Percentiles rank a stretch among this genome's conserved stretches.
Evolutionary conservation across 2,113 vertebrate genomes (phyloP).

Genomic region (Scopus umbretta): DNA sequence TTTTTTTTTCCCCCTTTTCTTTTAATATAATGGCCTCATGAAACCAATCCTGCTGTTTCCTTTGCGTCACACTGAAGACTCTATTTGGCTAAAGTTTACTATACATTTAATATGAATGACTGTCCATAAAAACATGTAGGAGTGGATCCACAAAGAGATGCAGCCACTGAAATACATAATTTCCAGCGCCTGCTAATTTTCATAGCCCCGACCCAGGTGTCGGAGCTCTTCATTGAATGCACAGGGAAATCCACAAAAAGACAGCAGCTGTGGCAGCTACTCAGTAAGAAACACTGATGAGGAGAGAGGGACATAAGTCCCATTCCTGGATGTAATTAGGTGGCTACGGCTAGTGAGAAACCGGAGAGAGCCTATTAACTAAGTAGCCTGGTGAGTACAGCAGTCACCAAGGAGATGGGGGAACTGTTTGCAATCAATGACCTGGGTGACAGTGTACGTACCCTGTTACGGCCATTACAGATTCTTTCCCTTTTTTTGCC

Average conservation of each 20-base stretch:
- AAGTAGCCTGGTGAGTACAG: background rate
- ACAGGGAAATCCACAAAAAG: background rate
- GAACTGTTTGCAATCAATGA: background rate
- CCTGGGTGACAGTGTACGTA: background rate
- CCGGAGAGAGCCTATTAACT: background rate
- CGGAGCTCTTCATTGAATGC: accelerated
- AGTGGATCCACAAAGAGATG: background rate
- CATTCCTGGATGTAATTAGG: background rate
- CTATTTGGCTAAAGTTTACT: background rate
- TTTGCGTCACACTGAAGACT: background rate
- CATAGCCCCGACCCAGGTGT: background rate
- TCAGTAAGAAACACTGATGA: background rate
- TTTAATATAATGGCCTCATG: background rate
- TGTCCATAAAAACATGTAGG: background rate
- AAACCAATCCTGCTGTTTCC: background rate
- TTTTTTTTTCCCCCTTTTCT: background rate
- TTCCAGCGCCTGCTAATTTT: background rate
- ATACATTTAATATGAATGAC: background rate
- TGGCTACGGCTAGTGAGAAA: background rate
- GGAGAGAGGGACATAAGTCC: background rate
- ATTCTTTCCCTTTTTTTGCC: background rate
- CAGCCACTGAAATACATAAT: background rate
- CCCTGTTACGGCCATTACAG: background rate
- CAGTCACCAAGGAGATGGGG: background rate
- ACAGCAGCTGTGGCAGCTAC: background rate